These are phyloP conservation scores for Ceriagrion tenellum DNA, from an alignment of 2,888 invertebrate genomes.

Conservation along the genomic window DNA sequence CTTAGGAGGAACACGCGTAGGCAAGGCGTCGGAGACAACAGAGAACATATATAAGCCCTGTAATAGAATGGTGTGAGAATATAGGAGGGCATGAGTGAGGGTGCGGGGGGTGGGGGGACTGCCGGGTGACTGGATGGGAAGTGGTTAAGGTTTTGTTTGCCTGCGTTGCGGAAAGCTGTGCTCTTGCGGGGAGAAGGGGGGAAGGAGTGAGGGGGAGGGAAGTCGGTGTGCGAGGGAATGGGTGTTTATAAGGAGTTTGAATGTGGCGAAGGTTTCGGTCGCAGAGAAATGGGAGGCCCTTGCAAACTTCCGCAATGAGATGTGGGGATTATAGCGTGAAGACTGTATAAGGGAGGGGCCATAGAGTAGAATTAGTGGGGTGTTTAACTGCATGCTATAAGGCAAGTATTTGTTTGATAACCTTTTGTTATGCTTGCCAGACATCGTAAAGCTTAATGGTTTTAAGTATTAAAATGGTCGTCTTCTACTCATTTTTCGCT, in stretches of 20 bases:
- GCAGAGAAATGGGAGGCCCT: constrained; percentile 31
- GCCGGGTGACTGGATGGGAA: background rate
- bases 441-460: background rate
- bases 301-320: constrained; percentile 61
- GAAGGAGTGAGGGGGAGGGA: background rate
- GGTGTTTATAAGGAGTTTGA: constrained; percentile 67
- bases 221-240: background rate
- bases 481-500: background rate
- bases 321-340: constrained; percentile 42
- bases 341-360: constrained; percentile 30
- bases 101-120: background rate
- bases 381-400: constrained; percentile 14
- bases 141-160: constrained; percentile 47
- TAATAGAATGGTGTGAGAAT: constrained; percentile 58
- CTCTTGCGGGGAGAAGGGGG: background rate
- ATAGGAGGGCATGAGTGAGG: background rate
- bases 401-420: background rate
- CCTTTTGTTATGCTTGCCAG: constrained; percentile 30
- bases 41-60: constrained; percentile 66
- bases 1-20: constrained; percentile 67
- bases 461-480: background rate
- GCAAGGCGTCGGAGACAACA: constrained; percentile 65
- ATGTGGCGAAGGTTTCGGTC: constrained; percentile 64
- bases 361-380: constrained; percentile 39
- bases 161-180: constrained; percentile 42